phyloP scores from a whole-genome alignment of 2,113 vertebrate genomes.

The Poicephalus meyeri region DNA sequence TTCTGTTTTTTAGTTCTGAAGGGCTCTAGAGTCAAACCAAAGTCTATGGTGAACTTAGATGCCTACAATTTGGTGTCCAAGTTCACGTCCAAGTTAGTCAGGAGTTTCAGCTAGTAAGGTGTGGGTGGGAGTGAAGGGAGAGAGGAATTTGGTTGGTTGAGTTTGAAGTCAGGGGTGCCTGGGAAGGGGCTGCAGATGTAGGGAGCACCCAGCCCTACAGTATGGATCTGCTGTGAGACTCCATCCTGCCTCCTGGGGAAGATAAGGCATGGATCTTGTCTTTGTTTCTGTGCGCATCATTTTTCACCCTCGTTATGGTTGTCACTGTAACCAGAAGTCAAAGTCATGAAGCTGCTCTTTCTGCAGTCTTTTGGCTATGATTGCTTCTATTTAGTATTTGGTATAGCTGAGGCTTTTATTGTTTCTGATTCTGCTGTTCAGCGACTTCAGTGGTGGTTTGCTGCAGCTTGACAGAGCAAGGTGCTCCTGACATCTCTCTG shows the following conservation, averaged over 20 bases:
- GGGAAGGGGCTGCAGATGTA: neutral
- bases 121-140: neutral
- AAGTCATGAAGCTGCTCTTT: neutral
- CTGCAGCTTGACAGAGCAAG: neutral
- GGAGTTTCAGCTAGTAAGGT: neutral
- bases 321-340: neutral
- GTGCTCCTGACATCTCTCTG: neutral
- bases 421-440: neutral
- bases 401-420: neutral
- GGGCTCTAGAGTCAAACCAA: neutral
- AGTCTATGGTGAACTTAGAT: neutral
- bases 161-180: neutral
- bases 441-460: neutral
- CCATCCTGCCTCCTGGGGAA: neutral
- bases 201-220: neutral
- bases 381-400: neutral
- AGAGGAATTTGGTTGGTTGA: neutral
- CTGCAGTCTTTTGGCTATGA: neutral
- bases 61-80: neutral
- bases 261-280: neutral
- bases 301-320: neutral
- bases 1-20: neutral
- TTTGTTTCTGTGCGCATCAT: neutral
- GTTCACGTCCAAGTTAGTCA: neutral
- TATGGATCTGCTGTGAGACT: neutral